phyloP scores from a whole-genome alignment of 2,797 vertebrate species.

The Cygnus olor region DNA sequence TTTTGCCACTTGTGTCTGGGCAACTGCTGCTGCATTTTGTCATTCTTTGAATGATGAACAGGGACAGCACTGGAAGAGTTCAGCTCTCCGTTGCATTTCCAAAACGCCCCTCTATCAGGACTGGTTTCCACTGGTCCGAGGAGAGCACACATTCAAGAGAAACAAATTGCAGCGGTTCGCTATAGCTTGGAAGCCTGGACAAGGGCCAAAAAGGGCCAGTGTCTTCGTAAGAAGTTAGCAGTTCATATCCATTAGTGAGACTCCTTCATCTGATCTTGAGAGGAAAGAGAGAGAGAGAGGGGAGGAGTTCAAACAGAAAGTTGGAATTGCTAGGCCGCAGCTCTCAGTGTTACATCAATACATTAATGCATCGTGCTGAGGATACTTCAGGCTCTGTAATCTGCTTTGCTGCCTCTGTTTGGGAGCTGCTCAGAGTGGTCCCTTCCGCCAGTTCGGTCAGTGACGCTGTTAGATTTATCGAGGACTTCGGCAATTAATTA shows the following conservation, averaged over 20 bases:
- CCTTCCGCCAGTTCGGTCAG: constrained; percentile 19
- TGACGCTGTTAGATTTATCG: constrained; percentile 30
- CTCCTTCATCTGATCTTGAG: neutral
- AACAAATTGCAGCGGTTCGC: neutral
- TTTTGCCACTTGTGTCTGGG: neutral
- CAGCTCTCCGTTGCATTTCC: neutral
- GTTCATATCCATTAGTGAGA: neutral
- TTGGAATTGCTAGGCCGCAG: neutral
- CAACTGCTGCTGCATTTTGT: neutral
- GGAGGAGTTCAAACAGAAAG: neutral
- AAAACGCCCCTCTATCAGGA: neutral
- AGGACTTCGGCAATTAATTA: constrained; percentile 68
- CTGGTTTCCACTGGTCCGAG: neutral
- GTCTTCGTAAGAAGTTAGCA: neutral
- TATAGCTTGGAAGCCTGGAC: neutral
- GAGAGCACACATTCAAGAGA: neutral
- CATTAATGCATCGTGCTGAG: neutral
- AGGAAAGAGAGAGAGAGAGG: neutral
- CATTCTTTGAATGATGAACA: neutral
- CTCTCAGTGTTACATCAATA: neutral
- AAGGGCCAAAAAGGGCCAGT: neutral
- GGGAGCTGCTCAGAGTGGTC: neutral
- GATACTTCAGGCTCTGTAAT: neutral
- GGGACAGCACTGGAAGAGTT: neutral
- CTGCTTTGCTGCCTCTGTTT: neutral